Percentiles rank a stretch among this genome's conserved stretches.
Conservation (phyloP, 2,797 vertebrate genomes). For the Spinus olivaceus region DNA sequence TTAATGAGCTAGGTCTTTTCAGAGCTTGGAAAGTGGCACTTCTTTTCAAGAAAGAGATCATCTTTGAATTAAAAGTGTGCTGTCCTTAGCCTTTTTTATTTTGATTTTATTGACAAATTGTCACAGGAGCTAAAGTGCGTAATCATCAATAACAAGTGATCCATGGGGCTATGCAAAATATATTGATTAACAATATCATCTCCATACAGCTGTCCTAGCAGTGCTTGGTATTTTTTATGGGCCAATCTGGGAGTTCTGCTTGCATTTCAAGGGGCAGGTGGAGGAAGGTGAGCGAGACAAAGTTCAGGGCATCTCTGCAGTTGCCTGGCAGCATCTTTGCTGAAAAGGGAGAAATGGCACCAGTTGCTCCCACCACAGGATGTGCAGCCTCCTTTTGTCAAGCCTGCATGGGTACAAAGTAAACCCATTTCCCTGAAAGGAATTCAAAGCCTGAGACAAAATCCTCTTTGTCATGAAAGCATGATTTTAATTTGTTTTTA, state of each 20-base stretch:
- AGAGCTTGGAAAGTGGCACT: neutral
- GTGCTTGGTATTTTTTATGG: neutral
- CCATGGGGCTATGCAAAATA: slow-evolving; percentile 37
- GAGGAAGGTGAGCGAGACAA: neutral
- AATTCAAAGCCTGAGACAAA: neutral
- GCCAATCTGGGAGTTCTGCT: neutral
- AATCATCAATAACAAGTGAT: slow-evolving; percentile 35
- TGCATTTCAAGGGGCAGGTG: neutral
- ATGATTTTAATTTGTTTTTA: neutral
- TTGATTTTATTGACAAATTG: slow-evolving; percentile 33
- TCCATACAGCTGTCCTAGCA: neutral
- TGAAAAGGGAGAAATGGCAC: neutral
- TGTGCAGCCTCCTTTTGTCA: neutral
- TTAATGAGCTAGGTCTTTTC: neutral
- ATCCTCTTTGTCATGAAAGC: neutral
- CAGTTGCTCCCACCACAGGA: neutral
- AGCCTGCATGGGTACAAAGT: neutral
- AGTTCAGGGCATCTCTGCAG: neutral
- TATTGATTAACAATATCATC: slow-evolving; percentile 41
- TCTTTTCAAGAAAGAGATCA: neutral
- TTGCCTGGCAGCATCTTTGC: neutral
- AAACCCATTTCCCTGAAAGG: neutral
- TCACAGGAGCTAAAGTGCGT: neutral
- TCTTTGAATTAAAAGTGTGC: neutral
- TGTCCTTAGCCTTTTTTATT: neutral